Evolutionary conservation across 2,113 vertebrate genomes (phyloP).

Genomic region (Cebidichthys violaceus): DNA sequence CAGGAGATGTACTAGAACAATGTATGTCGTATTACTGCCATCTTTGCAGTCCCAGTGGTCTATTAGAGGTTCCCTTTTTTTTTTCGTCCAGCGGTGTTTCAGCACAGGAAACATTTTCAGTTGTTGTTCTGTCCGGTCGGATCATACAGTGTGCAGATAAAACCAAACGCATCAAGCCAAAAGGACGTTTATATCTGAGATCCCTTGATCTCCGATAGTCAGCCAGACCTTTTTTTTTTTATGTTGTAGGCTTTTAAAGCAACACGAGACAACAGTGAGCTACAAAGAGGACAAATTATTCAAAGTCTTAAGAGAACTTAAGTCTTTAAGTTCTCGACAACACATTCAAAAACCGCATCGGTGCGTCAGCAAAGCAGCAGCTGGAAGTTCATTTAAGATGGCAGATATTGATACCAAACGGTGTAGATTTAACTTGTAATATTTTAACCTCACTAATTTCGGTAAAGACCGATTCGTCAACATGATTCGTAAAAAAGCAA

Average conservation of each 20-base stretch:
- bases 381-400: not conserved
- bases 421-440: not conserved
- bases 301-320: no score
- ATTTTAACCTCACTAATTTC: no score
- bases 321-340: not conserved
- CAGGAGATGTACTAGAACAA: not conserved
- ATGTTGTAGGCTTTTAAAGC: not conserved
- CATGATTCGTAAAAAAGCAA: not conserved
- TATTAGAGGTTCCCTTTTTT: not conserved
- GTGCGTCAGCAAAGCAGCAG: conserved; percentile 9
- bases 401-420: not conserved
- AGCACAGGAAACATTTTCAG: not conserved
- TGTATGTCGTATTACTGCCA: not conserved
- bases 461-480: not conserved
- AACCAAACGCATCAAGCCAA: not conserved
- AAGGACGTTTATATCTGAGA: not conserved
- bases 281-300: not conserved
- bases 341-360: not conserved
- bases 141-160: not conserved
- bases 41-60: not conserved
- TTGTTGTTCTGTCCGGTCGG: not conserved
- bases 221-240: not conserved
- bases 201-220: not conserved
- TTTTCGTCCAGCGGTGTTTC: not conserved
- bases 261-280: not conserved